Conservation (phyloP, 2,888 invertebrate genomes). For the Heliconius sara region DNA sequence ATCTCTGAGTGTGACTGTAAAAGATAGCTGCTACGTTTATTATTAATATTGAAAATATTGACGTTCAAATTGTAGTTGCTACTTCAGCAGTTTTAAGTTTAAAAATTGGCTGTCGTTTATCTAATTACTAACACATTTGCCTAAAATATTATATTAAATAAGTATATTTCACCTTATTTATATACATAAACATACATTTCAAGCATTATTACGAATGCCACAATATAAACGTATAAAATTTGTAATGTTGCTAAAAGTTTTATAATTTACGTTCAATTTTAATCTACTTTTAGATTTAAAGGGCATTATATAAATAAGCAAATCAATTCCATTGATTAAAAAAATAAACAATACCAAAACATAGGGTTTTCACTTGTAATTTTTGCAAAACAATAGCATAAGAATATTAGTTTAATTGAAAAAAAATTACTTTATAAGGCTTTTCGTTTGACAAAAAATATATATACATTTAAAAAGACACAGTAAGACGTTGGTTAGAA, state of each 20-base stretch:
- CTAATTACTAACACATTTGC: conserved; percentile 5
- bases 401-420: not conserved
- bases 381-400: not conserved
- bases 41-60: conserved; percentile 7
- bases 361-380: not conserved
- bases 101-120: conserved; percentile 1
- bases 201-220: conserved; percentile 34
- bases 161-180: conserved; percentile 16
- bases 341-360: not conserved
- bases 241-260: conserved; percentile 38
- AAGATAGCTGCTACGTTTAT: conserved; percentile 8
- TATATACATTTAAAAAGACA: not conserved
- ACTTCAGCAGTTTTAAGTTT: not conserved
- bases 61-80: not conserved
- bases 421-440: not conserved
- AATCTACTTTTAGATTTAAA: conserved; percentile 24
- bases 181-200: conserved; percentile 1
- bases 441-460: not conserved
- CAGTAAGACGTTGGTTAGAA: conserved; percentile 38
- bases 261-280: conserved; percentile 22
- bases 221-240: conserved; percentile 53
- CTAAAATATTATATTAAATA: not conserved
- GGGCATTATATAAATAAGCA: not conserved
- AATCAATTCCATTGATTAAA: conserved; percentile 6
- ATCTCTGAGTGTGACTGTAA: not conserved